phyloP scores from a whole-genome alignment of 2,797 vertebrate species.

The Catostomus latipinnis region DNA sequence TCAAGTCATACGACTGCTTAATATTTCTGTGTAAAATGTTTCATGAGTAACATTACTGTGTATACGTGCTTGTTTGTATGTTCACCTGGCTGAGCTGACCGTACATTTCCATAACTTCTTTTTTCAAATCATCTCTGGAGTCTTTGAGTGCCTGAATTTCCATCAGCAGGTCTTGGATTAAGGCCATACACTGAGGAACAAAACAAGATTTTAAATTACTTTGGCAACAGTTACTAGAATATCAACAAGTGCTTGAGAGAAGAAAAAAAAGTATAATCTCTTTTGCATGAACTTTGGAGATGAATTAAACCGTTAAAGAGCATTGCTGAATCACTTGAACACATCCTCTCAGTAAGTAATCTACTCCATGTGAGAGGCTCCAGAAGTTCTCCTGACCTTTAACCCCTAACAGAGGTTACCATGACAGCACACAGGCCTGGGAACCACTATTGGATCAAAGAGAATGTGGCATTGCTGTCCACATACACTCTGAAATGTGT shows the following conservation, averaged over 20 bases:
- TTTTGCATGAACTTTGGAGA: not conserved
- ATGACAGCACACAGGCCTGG: conserved; percentile 5
- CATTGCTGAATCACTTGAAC: conserved; percentile 12
- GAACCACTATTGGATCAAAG: conserved; percentile 28
- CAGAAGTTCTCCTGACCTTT: conserved; percentile 45
- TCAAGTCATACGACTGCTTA: not conserved
- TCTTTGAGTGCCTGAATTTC: conserved; percentile 70
- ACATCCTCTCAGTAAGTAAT: conserved; percentile 22
- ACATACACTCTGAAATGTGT: conserved; percentile 13
- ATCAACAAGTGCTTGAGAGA: not conserved
- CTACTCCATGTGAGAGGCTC: conserved; percentile 20
- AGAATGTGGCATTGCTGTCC: conserved; percentile 24
- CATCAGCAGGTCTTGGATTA: conserved; percentile 70
- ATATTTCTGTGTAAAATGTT: not conserved
- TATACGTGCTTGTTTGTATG: not conserved
- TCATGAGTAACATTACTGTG: not conserved
- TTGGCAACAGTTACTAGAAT: not conserved
- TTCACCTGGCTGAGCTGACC: conserved; percentile 63
- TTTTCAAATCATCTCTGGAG: conserved; percentile 55
- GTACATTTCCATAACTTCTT: conserved; percentile 60
- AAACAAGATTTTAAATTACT: conserved; percentile 4
- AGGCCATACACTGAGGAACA: conserved; percentile 65
- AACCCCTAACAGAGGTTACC: conserved; percentile 45
- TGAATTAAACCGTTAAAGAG: not conserved
- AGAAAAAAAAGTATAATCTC: not conserved